Evolutionary conservation across 2,797 vertebrate genomes (phyloP), one percentile per base, ranked within the genome.

Genomic region (Platyrinchus mystaceus): DNA sequence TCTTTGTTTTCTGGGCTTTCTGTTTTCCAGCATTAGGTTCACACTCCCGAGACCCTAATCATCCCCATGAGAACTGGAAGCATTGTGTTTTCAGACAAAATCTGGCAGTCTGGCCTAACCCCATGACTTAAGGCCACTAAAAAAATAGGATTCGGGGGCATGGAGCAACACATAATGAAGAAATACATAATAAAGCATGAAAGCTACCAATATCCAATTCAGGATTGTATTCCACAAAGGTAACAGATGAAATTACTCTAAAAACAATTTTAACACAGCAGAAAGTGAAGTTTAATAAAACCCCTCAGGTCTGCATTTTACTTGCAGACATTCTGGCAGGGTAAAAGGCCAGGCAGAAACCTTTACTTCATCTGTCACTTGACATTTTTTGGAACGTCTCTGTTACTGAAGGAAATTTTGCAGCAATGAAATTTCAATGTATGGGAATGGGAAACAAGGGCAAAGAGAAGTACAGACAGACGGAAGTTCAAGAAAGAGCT

Each of bases 91-190:
- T 71, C 79, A 75, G 47, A 44, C 43, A 60, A 79, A 83, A 59
- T 50, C 73, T 66, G 44, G 32, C 68, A 91, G 41, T 49, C 49
- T 64, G 36, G 50, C 37, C 71, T 74, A 50, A 83, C 52, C 52
- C 36, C 32, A 23, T 60, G 66, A 59, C 39, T 78, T 2, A 0
- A 59, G 46, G n/a, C 66, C 6, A 1, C 76, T 63, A 44, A 64
- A 53, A 53, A 37, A 53, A 16, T 12, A 8, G 6, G 6, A 5
- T 0, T 1, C 6, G 2, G 3, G 14, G 3, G 3, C 12, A 14
- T 12, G 12, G 9, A 64, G 15, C 39, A n/a, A n/a, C n/a, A n/a
- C n/a, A n/a, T n/a, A n/a, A n/a, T n/a, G n/a, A n/a, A n/a, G 21
- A 60, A 66, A 87, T 56, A 49, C n/a, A 49, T 28, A 52, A 43